Percentiles rank a stretch among this genome's conserved stretches.
phyloP scores from a whole-genome alignment of 2,888 invertebrate genomes.

The Eilema depressum region DNA sequence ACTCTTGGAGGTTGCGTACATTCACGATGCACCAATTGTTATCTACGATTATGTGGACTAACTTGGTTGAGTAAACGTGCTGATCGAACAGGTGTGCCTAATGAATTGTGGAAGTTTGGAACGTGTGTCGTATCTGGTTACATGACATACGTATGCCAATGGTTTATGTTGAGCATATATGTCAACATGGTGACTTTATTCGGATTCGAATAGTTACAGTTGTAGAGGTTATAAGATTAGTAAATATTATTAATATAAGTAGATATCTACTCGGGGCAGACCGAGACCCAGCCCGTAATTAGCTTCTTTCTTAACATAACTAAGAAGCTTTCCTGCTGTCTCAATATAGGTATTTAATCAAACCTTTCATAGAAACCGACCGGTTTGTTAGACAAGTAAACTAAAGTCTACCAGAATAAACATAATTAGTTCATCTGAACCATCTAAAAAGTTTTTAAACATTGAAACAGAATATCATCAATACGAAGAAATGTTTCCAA shows the following conservation, averaged over 20 bases:
- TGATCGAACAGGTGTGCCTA: slow-evolving; percentile 28
- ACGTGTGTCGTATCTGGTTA: background rate
- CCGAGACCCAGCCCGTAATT: too few relatives aligned
- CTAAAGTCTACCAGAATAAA: background rate
- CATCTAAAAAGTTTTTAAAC: background rate
- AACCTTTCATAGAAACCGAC: background rate
- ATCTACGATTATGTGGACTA: slow-evolving; percentile 35
- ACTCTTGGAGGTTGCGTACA: slow-evolving; percentile 27
- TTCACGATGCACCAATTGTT: slow-evolving; percentile 33
- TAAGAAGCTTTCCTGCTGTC: background rate
- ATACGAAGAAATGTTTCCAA: background rate
- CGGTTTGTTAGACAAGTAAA: background rate
- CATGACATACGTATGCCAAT: background rate
- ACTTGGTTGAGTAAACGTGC: slow-evolving; percentile 31
- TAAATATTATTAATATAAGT: too few relatives aligned
- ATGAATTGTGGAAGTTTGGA: slow-evolving; percentile 24
- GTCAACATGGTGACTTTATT: background rate
- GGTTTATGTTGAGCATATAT: background rate
- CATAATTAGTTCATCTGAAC: background rate
- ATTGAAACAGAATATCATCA: background rate
- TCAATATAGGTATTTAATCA: background rate
- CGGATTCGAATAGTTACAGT: background rate
- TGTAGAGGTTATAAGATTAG: background rate
- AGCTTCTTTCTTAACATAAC: too few relatives aligned
- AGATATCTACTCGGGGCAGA: too few relatives aligned